Conservation (phyloP, 2,888 invertebrate genomes). For the Pseudanteris insignis region DNA sequence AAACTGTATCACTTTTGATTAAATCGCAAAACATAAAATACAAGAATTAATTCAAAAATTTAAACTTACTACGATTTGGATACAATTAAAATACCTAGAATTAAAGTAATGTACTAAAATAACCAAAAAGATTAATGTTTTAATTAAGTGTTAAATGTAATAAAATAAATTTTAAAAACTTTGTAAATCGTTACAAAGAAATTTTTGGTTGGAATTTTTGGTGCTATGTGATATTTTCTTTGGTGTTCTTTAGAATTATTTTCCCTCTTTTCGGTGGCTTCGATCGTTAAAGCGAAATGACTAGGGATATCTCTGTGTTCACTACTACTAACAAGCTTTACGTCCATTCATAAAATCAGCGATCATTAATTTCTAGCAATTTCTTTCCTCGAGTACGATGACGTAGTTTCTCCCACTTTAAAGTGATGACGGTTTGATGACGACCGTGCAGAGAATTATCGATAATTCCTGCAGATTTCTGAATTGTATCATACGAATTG, state of each 20-base stretch:
- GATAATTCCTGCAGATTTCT: slow-evolving; percentile 11
- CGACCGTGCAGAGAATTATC: slow-evolving; percentile 34
- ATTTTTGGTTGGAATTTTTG: slow-evolving; percentile 8
- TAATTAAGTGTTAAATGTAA: too few relatives aligned
- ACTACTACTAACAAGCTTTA: slow-evolving; percentile 3
- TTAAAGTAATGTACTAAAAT: too few relatives aligned
- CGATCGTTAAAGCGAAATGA: slow-evolving; percentile 40
- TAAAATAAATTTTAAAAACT: too few relatives aligned
- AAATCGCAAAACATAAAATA: too few relatives aligned
- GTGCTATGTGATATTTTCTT: slow-evolving; percentile 12
- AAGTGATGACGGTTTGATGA: slow-evolving; percentile 22
- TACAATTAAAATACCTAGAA: too few relatives aligned
- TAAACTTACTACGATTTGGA: too few relatives aligned
- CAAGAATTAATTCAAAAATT: too few relatives aligned
- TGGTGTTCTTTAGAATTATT: slow-evolving; percentile 23
- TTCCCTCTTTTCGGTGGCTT: slow-evolving; percentile 15
- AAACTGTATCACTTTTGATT: too few relatives aligned
- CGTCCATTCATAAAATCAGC: slow-evolving; percentile 36
- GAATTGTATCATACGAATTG: background rate
- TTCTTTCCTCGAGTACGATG: slow-evolving; percentile 26
- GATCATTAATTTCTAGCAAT: slow-evolving; percentile 32
- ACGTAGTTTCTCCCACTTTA: slow-evolving; percentile 18
- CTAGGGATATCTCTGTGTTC: slow-evolving; percentile 10
- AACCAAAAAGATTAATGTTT: too few relatives aligned
- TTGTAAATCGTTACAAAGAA: too few relatives aligned